Evolutionary conservation across 92 coral and sea anemone genomes (phyloP).

Genomic region (Palythoa grandiflora): DNA sequence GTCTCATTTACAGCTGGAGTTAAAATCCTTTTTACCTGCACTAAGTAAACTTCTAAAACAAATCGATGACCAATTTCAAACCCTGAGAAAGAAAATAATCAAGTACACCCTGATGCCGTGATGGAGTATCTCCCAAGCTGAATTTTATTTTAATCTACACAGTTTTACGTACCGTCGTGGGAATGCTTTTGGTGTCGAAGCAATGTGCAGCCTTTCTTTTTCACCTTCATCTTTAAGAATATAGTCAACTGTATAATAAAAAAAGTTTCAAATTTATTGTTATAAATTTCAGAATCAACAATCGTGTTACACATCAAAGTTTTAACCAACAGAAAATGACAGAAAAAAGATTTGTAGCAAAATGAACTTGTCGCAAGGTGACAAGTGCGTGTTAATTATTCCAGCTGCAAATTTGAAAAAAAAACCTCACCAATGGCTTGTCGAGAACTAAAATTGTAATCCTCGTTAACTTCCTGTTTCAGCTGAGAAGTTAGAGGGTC

Average conservation of each 20-base stretch:
- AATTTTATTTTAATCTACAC: neutral
- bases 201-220: constrained; percentile 84
- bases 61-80: too few species aligned
- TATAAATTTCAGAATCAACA: neutral
- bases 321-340: neutral
- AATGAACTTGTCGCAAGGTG: too few species aligned
- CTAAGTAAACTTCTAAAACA: too few species aligned
- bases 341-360: neutral
- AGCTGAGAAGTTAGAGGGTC: constrained; percentile 74
- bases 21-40: too few species aligned
- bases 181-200: constrained; percentile 79
- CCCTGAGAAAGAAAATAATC: too few species aligned
- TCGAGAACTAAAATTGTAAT: constrained; percentile 89
- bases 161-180: constrained; percentile 77
- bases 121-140: too few species aligned
- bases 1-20: too few species aligned
- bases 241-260: constrained; percentile 81
- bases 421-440: constrained; percentile 85
- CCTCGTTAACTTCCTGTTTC: constrained; percentile 83
- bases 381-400: too few species aligned
- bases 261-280: neutral
- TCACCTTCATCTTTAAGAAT: constrained; percentile 91
- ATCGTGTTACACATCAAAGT: neutral
- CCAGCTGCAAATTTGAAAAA: neutral
- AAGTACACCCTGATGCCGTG: too few species aligned